Evolutionary conservation across 2,797 vertebrate species (phyloP), one percentile per base, ranked within the genome.

Genomic region (Petrocephalus schoutedeni): DNA sequence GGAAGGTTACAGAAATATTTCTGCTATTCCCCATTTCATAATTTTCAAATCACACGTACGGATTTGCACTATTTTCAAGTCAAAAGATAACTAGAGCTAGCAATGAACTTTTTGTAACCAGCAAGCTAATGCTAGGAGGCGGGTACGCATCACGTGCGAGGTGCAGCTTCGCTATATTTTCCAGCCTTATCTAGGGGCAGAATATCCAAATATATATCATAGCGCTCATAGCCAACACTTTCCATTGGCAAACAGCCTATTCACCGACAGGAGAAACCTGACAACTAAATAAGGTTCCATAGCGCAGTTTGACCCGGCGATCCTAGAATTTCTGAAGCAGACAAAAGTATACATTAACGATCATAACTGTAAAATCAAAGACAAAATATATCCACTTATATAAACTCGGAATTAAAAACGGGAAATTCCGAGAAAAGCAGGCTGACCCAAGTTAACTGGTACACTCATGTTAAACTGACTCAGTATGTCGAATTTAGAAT

Each of bases 161-260:
- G 21, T 89, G 90, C 89, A 90, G 86, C 90, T 91, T 88, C 89
- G 90, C 91, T 93, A 91, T 92, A 93, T 93, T 93, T 93, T 89
- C 91, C 88, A 90, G 90, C 91, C 91, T 91, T 91, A 92, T 90
- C 89, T 89, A 92, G 90, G 90, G 92, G 91, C 93, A 92, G 91
- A 92, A 91, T 49, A 82, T 90, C 91, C 91, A 92, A 90, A 93
- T 93, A 92, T 91, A 93, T 89, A 92, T 90, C 90, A 88, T 71
- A 86, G 88, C 88, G 74, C 90, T 89, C 90, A 88, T 90, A 91
- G 90, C 89, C 90, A 90, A 91, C 90, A 90, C 91, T 90, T 91
- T 91, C 90, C 91, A 91, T 88, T 92, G 90, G 90, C 91, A 89
- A 89, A 14, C 84, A 53, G 90, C 90, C 90, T 59, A 80, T 90